Conservation (phyloP, 2,888 invertebrate species). For the Trichogramma evanescens region DNA sequence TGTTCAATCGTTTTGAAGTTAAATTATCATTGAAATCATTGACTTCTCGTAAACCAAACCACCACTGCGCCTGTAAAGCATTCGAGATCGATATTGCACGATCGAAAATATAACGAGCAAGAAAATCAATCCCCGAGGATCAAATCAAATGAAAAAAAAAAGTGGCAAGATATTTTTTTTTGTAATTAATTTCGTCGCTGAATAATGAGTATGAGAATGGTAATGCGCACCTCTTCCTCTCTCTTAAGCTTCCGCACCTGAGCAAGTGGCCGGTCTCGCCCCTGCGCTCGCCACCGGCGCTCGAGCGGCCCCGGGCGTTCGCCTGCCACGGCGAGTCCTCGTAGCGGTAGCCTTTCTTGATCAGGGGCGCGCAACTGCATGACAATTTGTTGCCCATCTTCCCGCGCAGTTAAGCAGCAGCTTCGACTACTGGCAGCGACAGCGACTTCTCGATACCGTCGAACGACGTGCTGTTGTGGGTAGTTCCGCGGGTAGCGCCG, state of each 20-base stretch:
- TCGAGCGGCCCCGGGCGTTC: slow-evolving; percentile 33
- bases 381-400: slow-evolving; percentile 95
- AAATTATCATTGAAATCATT: too few relatives aligned
- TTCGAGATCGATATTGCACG: too few relatives aligned
- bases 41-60: too few relatives aligned
- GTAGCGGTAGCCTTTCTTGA: slow-evolving; percentile 93
- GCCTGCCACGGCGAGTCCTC: slow-evolving; percentile 95
- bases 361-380: slow-evolving; percentile 93
- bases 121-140: slow-evolving; percentile 8
- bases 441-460: background rate
- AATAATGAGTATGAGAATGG: slow-evolving; percentile 11
- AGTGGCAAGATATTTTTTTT: slow-evolving; percentile 13
- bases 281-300: slow-evolving; percentile 40
- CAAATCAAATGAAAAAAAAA: background rate
- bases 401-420: background rate
- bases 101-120: background rate
- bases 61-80: too few relatives aligned
- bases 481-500: background rate
- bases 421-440: slow-evolving; percentile 13
- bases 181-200: background rate
- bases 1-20: too few relatives aligned
- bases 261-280: slow-evolving; percentile 55
- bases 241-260: slow-evolving; percentile 60
- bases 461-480: background rate
- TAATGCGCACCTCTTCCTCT: slow-evolving; percentile 48